Evolutionary conservation across 2,888 invertebrate genomes (phyloP), one percentile per base, ranked within the genome.

Genomic region (Microctonus brassicae): DNA sequence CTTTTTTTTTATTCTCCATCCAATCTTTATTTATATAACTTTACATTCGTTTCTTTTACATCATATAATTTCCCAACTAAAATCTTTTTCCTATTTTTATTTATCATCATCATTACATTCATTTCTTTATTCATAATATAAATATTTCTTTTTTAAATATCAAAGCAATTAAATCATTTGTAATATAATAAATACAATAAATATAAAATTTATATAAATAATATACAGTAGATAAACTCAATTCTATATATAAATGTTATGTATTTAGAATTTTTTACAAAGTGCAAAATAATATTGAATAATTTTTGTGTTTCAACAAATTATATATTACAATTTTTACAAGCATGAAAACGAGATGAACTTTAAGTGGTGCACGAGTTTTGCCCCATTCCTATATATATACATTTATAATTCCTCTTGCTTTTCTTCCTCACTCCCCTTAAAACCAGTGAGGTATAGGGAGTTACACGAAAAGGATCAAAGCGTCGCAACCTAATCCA

Each of bases 401-500:
- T n/a, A n/a, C n/a, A n/a, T n/a, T n/a, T n/a, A n/a, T n/a, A n/a
- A n/a, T n/a, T n/a, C 17, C n/a, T 47, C 47, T 47, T 17, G 29
- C 29, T 29, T 29, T 29, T 47, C 17, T 17, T 9, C 7, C 17
- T 17, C 47, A 17, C 7, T n/a, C 17, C 17, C 7, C 20, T 47
- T 17, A 17, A 47, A 17, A 47, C 47, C 47, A 47, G 47, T 47
- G 47, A 47, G 47, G 47, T 47, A 47, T n/a, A n/a, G n/a, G 24
- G 33, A 62, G 69, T 26, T 55, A 57, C 26, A 13, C 17, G 29
- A 42, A 47, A 69, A 70, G 69, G 70, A 70, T 70, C 70, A 70
- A 70, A 70, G 70, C 62, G 52, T 61, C 52, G 64, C 57, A 26
- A 34, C 65, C 52, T 70, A 70, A 70, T 70, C 70, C 69, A 42